phyloP scores from a whole-genome alignment of 1,140 invertebrate species.

The Dysdera silvatica region DNA sequence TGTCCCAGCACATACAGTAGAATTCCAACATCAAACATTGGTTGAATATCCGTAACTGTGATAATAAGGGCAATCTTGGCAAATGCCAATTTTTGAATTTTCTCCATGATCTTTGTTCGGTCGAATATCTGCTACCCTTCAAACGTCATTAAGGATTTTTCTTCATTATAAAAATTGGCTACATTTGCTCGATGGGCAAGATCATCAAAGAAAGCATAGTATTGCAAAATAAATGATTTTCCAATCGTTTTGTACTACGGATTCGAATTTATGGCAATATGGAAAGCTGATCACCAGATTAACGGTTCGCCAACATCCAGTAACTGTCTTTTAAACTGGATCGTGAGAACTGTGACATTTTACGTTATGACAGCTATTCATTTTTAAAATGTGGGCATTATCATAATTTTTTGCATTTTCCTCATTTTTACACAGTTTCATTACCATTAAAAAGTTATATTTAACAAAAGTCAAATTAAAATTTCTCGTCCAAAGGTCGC shows the following conservation, averaged over 20 bases:
- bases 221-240: constrained; percentile 85
- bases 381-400: too few species aligned
- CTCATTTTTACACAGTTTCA: too few species aligned
- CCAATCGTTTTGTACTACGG: constrained; percentile 82
- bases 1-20: constrained; percentile 86
- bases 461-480: too few species aligned
- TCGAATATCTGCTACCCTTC: constrained; percentile 87
- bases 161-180: constrained; percentile 80
- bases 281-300: too few species aligned
- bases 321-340: too few species aligned
- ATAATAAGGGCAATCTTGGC: constrained; percentile 86
- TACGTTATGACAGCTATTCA: too few species aligned
- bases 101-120: constrained; percentile 53
- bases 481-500: too few species aligned
- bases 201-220: constrained; percentile 85
- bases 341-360: too few species aligned
- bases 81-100: constrained; percentile 69
- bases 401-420: too few species aligned
- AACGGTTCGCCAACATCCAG: too few species aligned
- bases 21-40: constrained; percentile 89
- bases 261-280: constrained; percentile 71
- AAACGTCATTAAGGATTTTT: constrained; percentile 90
- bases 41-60: constrained; percentile 85
- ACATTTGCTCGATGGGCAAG: constrained; percentile 66
- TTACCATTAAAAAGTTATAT: too few species aligned